A percentile compares a stretch with the other conserved stretches of the same genome.
phyloP scores from a whole-genome alignment of 1,140 invertebrate genomes.

The Apis laboriosa region DNA sequence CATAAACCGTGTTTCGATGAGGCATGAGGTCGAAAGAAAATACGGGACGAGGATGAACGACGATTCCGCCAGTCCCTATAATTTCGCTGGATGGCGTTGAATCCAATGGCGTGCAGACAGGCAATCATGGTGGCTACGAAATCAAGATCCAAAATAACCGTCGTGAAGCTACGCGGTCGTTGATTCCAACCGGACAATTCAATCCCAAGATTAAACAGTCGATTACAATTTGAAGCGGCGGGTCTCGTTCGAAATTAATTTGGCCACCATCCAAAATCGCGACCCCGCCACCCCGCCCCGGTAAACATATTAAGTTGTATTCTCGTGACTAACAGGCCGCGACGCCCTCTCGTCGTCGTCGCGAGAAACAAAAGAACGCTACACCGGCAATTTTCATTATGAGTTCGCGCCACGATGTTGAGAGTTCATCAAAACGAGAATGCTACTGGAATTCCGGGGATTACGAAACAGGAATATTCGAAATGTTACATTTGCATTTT shows the following conservation, averaged over 20 bases:
- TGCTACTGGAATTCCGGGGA: neutral
- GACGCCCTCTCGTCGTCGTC: neutral
- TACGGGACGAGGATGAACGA: too few relatives aligned
- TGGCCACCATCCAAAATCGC: constrained; percentile 35
- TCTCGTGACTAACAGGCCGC: constrained; percentile 30
- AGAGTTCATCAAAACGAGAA: constrained; percentile 3
- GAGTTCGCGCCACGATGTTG: constrained; percentile 2
- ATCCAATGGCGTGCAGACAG: constrained; percentile 3
- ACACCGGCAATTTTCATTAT: constrained; percentile 37
- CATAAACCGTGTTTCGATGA: neutral
- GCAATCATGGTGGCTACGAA: constrained; percentile 2
- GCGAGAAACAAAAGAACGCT: constrained; percentile 32
- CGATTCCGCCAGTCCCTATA: neutral
- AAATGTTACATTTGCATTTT: neutral
- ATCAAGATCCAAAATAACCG: constrained; percentile 28
- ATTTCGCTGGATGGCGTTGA: neutral
- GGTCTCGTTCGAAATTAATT: constrained; percentile 46
- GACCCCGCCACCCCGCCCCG: neutral
- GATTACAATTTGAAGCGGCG: constrained; percentile 33
- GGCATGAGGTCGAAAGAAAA: neutral
- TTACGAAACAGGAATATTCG: neutral
- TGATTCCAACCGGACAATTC: constrained; percentile 22
- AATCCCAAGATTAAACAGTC: constrained; percentile 47
- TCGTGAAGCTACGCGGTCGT: constrained; percentile 8
- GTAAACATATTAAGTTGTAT: constrained; percentile 41